A percentile compares a stretch with the other conserved stretches of the same genome.
These are phyloP conservation scores for Pelecanus crispus DNA, from an alignment of 2,113 vertebrate genomes.

Conservation along the genomic window DNA sequence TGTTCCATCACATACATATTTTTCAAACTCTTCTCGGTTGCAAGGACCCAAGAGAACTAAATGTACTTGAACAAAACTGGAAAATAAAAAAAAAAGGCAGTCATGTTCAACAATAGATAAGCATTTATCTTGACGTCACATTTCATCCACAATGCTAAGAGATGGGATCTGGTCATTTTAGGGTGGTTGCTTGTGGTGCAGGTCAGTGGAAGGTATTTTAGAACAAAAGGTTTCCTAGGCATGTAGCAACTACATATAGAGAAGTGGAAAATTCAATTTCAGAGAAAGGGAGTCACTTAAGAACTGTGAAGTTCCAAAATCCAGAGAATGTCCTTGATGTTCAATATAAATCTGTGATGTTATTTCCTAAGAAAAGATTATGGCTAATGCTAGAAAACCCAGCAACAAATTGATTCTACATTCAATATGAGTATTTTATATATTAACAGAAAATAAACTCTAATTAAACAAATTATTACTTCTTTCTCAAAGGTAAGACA, in stretches of 20 bases:
- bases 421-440: not conserved
- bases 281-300: not conserved
- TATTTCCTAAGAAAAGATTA: not conserved
- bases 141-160: not conserved
- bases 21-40: not conserved
- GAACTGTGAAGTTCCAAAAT: not conserved
- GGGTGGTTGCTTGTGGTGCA: not conserved
- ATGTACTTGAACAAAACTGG: not conserved
- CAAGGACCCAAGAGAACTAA: not conserved
- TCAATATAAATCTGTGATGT: not conserved
- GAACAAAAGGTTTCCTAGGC: not conserved
- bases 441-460: not conserved
- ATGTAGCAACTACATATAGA: not conserved
- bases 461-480: not conserved
- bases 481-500: not conserved
- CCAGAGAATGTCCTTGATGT: not conserved
- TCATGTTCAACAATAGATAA: not conserved
- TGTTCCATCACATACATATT: not conserved
- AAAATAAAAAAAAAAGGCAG: not conserved
- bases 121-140: not conserved
- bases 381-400: not conserved
- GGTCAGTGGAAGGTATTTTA: not conserved
- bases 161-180: not conserved
- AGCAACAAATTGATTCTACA: not conserved
- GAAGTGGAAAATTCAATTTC: not conserved